phyloP scores from a whole-genome alignment of 2,888 invertebrate genomes.

The Sacculina carcini region DNA sequence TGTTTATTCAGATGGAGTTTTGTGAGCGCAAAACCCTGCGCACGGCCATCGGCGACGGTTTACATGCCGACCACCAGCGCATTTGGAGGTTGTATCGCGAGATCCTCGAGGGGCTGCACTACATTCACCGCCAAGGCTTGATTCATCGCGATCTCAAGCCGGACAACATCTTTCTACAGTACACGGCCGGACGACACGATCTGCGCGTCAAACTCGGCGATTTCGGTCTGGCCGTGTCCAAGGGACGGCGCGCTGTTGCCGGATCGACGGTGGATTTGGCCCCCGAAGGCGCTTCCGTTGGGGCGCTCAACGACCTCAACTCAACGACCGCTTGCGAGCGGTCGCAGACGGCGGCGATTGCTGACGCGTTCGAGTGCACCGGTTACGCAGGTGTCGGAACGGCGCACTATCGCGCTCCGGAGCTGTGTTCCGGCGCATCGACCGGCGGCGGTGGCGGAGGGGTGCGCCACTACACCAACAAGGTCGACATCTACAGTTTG shows the following conservation, averaged over 20 bases:
- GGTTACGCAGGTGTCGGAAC: constrained; percentile 38
- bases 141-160: constrained; percentile 23
- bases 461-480: constrained; percentile 36
- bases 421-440: constrained; percentile 40
- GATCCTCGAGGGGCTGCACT: constrained; percentile 65
- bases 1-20: constrained; percentile 96
- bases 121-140: constrained; percentile 71
- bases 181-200: constrained; percentile 32
- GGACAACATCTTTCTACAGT: constrained; percentile 83
- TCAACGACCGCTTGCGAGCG: constrained; percentile 8
- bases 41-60: constrained; percentile 55
- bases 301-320: constrained; percentile 7
- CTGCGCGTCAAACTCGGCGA: constrained; percentile 96
- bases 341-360: constrained; percentile 1
- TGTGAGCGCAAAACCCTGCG: constrained; percentile 82
- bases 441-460: too few relatives aligned
- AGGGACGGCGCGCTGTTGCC: constrained; percentile 5
- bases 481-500: constrained; percentile 46
- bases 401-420: constrained; percentile 81
- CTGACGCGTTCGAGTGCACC: constrained; percentile 6
- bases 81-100: constrained; percentile 82
- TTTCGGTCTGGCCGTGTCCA: constrained; percentile 58
- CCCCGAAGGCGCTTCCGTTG: neutral
- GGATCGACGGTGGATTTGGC: neutral
- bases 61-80: constrained; percentile 46